Conservation (phyloP, 2,797 vertebrate species). For the Peromyscus nudipes region DNA sequence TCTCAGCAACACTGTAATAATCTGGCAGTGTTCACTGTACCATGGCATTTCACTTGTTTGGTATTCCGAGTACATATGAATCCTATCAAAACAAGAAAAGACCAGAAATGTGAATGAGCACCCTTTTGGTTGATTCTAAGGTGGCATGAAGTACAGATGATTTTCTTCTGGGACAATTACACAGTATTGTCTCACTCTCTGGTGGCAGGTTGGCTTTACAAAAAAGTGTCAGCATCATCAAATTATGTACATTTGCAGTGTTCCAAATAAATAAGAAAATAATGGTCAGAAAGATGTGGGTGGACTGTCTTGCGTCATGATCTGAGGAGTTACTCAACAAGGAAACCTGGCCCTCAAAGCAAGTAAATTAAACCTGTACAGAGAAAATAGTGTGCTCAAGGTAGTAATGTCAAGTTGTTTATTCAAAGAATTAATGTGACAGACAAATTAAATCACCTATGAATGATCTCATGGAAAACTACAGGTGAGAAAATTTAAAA, state of each 20-base stretch:
- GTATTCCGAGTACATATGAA: conserved; percentile 1
- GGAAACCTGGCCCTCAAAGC: background rate
- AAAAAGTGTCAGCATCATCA: background rate
- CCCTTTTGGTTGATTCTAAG: background rate
- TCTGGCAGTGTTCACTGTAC: background rate
- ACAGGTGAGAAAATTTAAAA: background rate
- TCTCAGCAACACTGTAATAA: background rate
- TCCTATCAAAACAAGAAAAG: conserved; percentile 25
- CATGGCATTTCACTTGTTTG: conserved; percentile 10
- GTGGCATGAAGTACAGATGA: background rate
- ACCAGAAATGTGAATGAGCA: background rate
- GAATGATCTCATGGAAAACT: background rate
- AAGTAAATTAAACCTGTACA: conserved; percentile 36
- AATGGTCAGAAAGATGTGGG: background rate
- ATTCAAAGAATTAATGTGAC: conserved; percentile 42
- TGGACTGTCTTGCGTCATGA: background rate
- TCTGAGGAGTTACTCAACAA: background rate
- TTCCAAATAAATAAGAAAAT: background rate
- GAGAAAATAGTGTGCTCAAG: conserved; percentile 38
- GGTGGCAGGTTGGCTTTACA: background rate
- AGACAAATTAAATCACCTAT: background rate
- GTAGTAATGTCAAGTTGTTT: conserved; percentile 36
- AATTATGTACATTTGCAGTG: background rate
- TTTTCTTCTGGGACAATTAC: conserved; percentile 32
- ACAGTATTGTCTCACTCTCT: background rate